Evolutionary conservation across 1,140 invertebrate genomes (phyloP).

Genomic region (Pogonognathellus flavescens): DNA sequence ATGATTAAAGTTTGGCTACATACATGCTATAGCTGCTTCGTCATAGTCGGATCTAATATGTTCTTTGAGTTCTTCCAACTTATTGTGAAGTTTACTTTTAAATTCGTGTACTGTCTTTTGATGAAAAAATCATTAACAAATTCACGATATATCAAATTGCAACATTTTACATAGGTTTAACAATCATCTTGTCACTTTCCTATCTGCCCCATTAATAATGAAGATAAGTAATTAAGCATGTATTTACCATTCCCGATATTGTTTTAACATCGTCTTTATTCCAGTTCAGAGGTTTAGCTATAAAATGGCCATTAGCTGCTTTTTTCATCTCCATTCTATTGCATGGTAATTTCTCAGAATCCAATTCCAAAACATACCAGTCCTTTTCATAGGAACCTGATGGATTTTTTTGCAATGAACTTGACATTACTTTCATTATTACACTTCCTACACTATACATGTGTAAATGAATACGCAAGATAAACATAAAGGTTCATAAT

Average conservation of each 20-base stretch:
- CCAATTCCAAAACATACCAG: neutral
- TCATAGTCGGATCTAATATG: neutral
- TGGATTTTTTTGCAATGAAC: neutral
- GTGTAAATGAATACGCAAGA: neutral
- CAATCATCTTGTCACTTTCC: too few relatives aligned
- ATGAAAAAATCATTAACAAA: neutral
- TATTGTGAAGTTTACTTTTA: neutral
- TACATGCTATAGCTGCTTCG: neutral
- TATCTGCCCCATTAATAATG: neutral
- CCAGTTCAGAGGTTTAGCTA: conserved; percentile 8
- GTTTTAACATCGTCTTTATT: neutral
- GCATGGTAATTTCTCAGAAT: neutral
- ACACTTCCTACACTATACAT: too few relatives aligned
- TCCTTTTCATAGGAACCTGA: neutral
- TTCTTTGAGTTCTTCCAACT: neutral
- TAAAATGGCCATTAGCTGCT: neutral
- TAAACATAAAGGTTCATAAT: neutral
- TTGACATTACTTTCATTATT: neutral
- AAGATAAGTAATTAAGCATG: neutral
- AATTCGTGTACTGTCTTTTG: neutral
- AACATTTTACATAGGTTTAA: too few relatives aligned
- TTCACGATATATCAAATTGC: too few relatives aligned
- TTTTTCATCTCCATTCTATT: neutral
- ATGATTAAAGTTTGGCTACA: too few relatives aligned
- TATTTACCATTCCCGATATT: neutral